These are phyloP conservation scores for Falcaria lacertinaria DNA, from an alignment of 2,888 invertebrate species.

Conservation along the genomic window DNA sequence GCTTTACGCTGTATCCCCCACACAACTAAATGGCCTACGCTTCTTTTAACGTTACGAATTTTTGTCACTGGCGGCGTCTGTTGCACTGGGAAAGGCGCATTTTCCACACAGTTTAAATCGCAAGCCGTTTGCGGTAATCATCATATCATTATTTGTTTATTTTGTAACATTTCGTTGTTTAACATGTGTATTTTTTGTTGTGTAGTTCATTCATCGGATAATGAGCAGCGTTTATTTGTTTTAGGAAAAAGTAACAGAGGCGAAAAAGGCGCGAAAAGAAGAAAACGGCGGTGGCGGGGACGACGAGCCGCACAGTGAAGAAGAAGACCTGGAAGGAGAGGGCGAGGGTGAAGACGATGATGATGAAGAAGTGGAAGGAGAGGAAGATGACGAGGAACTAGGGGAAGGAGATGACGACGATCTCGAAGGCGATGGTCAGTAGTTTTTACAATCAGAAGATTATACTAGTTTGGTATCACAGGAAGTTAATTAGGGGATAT, in stretches of 20 bases:
- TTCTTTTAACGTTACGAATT: slow-evolving; percentile 64
- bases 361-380: slow-evolving; percentile 82
- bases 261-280: slow-evolving; percentile 89
- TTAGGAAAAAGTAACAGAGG: slow-evolving; percentile 86
- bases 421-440: slow-evolving; percentile 74
- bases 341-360: slow-evolving; percentile 81
- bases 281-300: slow-evolving; percentile 85
- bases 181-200: too few species aligned
- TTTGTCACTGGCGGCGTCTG: too few species aligned
- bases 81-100: too few species aligned
- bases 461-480: neutral
- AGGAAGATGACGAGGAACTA: slow-evolving; percentile 82
- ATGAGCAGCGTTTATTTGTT: slow-evolving; percentile 17
- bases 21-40: slow-evolving; percentile 69
- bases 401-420: slow-evolving; percentile 84
- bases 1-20: slow-evolving; percentile 52
- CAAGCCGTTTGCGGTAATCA: too few species aligned
- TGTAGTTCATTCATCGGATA: too few species aligned
- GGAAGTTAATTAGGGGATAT: too few species aligned
- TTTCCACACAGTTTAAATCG: slow-evolving; percentile 7
- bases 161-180: too few species aligned
- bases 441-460: neutral
- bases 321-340: slow-evolving; percentile 83
- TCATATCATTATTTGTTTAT: too few species aligned
- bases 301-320: slow-evolving; percentile 81